These are phyloP conservation scores for Pteropus alecto DNA, from an alignment of 2,113 vertebrate genomes.

Conservation along the genomic window DNA sequence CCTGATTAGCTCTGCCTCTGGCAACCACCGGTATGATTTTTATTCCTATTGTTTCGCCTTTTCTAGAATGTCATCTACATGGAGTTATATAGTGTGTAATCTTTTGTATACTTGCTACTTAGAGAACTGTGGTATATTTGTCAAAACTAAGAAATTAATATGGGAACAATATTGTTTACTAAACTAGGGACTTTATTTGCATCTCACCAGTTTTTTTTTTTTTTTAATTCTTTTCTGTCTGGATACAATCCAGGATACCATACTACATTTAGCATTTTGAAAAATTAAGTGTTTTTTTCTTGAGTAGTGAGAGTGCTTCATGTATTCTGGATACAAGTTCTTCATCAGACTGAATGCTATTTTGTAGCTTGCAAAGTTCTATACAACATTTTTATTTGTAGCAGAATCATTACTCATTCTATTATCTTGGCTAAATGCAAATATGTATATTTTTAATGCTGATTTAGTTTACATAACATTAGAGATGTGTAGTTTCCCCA, in stretches of 20 bases:
- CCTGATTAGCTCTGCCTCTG: neutral
- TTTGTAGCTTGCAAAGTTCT: neutral
- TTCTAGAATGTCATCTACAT: neutral
- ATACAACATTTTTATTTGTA: neutral
- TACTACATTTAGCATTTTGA: neutral
- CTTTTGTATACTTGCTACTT: neutral
- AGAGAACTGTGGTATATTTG: neutral
- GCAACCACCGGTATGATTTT: neutral
- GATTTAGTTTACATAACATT: neutral
- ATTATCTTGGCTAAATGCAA: neutral
- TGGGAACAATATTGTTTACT: neutral
- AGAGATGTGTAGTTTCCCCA: neutral
- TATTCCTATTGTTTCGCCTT: neutral
- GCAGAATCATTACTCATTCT: neutral
- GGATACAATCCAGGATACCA: neutral
- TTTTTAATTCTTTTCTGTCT: neutral
- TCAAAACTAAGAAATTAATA: neutral
- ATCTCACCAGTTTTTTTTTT: neutral
- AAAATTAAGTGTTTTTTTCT: neutral
- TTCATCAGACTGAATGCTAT: neutral
- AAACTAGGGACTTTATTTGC: neutral
- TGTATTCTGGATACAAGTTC: neutral
- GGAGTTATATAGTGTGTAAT: fast-evolving
- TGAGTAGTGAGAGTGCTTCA: neutral
- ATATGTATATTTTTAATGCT: neutral